Evolutionary conservation across 2,888 invertebrate genomes (phyloP).

Genomic region (Onthophagus sagittarius): DNA sequence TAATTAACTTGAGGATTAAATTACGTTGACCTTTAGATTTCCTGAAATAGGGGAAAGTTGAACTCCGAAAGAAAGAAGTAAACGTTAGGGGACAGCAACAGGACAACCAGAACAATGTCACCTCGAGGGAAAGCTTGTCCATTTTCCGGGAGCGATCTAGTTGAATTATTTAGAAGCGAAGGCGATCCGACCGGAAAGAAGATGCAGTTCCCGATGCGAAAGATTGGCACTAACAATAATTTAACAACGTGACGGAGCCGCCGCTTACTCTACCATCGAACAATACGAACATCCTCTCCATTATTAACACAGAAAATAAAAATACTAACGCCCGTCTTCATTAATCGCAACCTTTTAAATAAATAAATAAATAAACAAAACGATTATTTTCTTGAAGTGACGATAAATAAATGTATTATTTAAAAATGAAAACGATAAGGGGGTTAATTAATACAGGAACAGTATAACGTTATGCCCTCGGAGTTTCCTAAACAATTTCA

Average conservation of each 20-base stretch:
- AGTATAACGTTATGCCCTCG: neutral
- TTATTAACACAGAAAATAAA: neutral
- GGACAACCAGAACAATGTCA: neutral
- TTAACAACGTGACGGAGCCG: neutral
- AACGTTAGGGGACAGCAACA: neutral
- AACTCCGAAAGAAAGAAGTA: neutral
- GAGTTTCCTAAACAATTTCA: neutral
- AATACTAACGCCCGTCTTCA: neutral
- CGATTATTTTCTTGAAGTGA: no score
- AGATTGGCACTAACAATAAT: neutral
- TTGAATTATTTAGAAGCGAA: neutral
- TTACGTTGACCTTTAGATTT: neutral
- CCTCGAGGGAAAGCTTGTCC: neutral
- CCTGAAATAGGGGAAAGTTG: neutral
- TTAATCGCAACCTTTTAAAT: neutral
- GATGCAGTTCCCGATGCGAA: neutral
- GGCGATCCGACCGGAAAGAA: neutral
- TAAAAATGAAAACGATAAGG: neutral
- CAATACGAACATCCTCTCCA: neutral
- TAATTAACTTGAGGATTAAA: no score
- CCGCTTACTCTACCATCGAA: neutral
- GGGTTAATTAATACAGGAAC: neutral
- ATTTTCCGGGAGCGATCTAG: neutral
- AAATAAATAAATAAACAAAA: neutral
- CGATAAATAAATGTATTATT: no score